These are phyloP conservation scores for Muricea muricata DNA, from an alignment of 92 coral and sea anemone species.

Conservation along the genomic window DNA sequence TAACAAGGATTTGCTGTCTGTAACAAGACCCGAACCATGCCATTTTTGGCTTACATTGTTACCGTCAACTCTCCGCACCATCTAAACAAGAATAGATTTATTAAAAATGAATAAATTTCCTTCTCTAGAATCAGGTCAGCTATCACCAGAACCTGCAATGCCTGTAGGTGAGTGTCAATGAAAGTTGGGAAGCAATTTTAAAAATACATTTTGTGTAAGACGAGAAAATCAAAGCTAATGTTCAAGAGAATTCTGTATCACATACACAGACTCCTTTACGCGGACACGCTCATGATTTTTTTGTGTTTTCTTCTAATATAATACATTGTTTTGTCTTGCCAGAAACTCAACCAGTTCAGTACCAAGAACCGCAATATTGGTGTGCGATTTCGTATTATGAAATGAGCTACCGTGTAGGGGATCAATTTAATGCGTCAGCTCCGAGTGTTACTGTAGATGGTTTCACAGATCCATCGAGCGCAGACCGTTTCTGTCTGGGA, in stretches of 20 bases:
- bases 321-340: neutral
- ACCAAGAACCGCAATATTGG: constrained; percentile 98
- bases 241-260: no score
- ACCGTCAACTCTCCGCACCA: no score
- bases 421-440: constrained; percentile 84
- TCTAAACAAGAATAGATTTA: no score
- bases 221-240: no score
- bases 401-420: constrained; percentile 95
- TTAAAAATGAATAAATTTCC: neutral
- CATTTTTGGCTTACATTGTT: no score
- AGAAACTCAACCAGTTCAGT: constrained; percentile 97
- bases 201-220: no score
- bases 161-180: constrained; percentile 69
- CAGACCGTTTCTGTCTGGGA: constrained; percentile 98
- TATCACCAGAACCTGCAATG: constrained; percentile 75
- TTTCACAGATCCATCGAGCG: constrained; percentile 97
- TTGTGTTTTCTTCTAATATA: no score
- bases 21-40: no score
- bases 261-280: no score
- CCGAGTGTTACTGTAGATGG: constrained; percentile 97
- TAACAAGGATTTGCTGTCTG: no score
- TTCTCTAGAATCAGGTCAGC: constrained; percentile 71
- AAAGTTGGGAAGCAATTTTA: no score
- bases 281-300: no score
- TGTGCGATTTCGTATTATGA: constrained; percentile 94